Evolutionary conservation across 92 coral and sea anemone species (phyloP).

Genomic region (Actinernus sp.): DNA sequence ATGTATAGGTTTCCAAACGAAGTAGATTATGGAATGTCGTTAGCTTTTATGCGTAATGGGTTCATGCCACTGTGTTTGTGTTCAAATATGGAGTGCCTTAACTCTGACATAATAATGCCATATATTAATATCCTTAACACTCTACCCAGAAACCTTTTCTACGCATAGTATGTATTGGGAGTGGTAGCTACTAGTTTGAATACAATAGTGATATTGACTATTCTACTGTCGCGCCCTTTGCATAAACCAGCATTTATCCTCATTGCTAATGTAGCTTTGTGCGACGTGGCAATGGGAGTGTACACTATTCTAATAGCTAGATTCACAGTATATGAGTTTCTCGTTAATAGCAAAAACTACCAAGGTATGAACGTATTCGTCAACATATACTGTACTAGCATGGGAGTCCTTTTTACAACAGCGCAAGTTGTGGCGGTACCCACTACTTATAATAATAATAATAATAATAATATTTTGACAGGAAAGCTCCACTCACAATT

Average conservation of each 20-base stretch:
- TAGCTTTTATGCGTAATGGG: conserved; percentile 21
- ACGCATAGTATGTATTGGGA: conserved; percentile 62
- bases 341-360: conserved; percentile 29
- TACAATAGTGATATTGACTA: conserved; percentile 27
- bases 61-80: conserved; percentile 69
- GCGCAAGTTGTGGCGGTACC: conserved; percentile 55
- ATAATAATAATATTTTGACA: too few species aligned
- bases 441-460: too few species aligned
- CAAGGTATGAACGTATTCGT: conserved; percentile 44
- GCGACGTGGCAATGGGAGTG: conserved; percentile 64
- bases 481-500: too few species aligned
- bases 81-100: conserved; percentile 1
- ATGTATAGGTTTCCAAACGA: conserved; percentile 27
- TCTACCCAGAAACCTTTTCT: conserved; percentile 49
- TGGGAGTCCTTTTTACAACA: conserved; percentile 65
- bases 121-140: conserved; percentile 28
- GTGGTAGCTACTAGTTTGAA: conserved; percentile 25
- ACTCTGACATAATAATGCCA: conserved; percentile 12
- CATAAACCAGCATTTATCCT: conserved; percentile 57
- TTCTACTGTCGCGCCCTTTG: conserved; percentile 19
- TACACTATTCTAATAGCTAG: conserved; percentile 60
- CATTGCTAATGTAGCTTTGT: conserved; percentile 57
- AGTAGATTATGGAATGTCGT: conserved; percentile 52
- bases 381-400: conserved; percentile 48
- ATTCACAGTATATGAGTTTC: conserved; percentile 63